Base-by-base conservation (phyloP, 2,113 vertebrate species). In the Sinocyclocheilus anshuiensis region DNA sequence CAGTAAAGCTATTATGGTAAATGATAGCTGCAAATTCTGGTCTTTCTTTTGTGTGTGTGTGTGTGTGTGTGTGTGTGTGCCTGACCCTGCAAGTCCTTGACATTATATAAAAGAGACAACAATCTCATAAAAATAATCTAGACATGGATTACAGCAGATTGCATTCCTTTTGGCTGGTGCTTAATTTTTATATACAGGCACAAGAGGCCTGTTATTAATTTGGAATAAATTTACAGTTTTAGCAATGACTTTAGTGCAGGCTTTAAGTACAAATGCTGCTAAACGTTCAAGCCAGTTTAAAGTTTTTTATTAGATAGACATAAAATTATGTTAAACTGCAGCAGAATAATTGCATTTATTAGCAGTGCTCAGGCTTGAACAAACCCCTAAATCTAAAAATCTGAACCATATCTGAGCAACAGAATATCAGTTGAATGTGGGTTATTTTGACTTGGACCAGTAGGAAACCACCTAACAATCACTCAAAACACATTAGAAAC, bases 1-100 rank as follows among this genome's bases (percentile, higher is more conserved):
- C 89, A 92, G 92, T 90, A 88, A 91, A 93, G 93, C 92, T 92
- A 89, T 93, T 93, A 93, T 72, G 86, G 89, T 93, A 94, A 94
- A 93, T 92, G 93, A 93, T 90, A 90, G 89, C 89, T 77, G 55
- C 57, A 90, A 90, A 93, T 91, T 88, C 89, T 82, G 29, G 87
- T 63, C 92, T 90, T 92, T 88, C 93, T 91, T 93, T 92, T 48
- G 45, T 10, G 8, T 45, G 42, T 45, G 8, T 45, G 9, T 45
- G 42, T 45, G 42, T 45, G 42, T 8, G 39, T 42, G 7, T 42
- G 6, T 42, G 6, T 42, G 39, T 42, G 39, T 39, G 87, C 71
- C 63, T 89, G 87, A 24, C 24, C 86, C 84, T 83, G 61, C 33
- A 71, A 87, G 91, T 93, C 93, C 92, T 94, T 92, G 91, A 81